phyloP scores from a whole-genome alignment of 2,888 invertebrate genomes.

The Caenorhabditis macrosperma region DNA sequence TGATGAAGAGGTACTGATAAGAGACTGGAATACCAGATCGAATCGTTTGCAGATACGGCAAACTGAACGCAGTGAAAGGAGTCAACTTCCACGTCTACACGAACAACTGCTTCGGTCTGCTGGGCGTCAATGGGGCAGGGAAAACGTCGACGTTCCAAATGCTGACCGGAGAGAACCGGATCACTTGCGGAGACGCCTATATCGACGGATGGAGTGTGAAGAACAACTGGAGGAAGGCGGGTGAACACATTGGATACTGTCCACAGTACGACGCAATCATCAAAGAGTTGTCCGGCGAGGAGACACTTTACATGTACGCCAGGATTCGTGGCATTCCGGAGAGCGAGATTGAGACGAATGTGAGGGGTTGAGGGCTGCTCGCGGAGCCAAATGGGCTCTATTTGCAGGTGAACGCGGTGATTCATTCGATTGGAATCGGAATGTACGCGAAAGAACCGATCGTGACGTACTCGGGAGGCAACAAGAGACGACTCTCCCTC shows the following conservation, averaged over 20 bases:
- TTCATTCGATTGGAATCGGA: constrained; percentile 69
- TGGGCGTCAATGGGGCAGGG: constrained; percentile 77
- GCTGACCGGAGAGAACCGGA: constrained; percentile 74
- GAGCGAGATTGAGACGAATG: constrained; percentile 55
- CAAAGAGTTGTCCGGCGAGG: constrained; percentile 86
- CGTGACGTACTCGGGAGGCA: constrained; percentile 85
- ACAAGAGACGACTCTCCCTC: constrained; percentile 87
- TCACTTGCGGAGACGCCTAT: constrained; percentile 72
- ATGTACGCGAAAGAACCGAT: constrained; percentile 72
- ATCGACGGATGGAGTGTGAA: constrained; percentile 73
- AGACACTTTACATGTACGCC: constrained; percentile 85
- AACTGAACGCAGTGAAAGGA: constrained; percentile 74
- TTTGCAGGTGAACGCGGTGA: constrained; percentile 59
- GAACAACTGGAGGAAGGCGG: constrained; percentile 72
- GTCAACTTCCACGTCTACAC: constrained; percentile 74
- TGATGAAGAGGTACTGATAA: constrained; percentile 62
- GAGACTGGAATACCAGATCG: background rate
- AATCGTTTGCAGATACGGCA: constrained; percentile 63
- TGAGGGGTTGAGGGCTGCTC: no score
- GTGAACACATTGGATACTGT: constrained; percentile 84
- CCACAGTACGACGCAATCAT: constrained; percentile 88
- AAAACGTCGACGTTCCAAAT: constrained; percentile 77
- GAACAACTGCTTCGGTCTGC: constrained; percentile 73
- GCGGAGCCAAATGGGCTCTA: no score
- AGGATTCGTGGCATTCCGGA: constrained; percentile 84